Base-by-base conservation (phyloP, 2,888 invertebrate genomes). In the Apoda limacodes region DNA sequence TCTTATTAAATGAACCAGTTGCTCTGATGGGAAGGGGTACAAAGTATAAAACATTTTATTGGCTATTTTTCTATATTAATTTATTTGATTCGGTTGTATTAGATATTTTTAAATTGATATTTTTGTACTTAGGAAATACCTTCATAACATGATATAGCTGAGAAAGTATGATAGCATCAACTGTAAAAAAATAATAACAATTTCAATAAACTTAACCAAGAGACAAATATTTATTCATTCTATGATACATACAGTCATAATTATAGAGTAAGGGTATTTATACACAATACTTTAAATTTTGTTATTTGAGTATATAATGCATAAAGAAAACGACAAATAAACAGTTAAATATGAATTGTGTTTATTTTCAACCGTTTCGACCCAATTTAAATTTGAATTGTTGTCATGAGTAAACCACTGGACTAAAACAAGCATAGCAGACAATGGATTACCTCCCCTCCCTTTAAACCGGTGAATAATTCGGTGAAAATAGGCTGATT, bases 301-400 rank as follows among this genome's bases (percentile, higher is more conserved):
- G 76, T 78, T 80, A 76, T 78, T 78, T 74, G 76, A 71, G 68
- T 69, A 72, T 74, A 69, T 69, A 67, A 74, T 65, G 62, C 71
- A 76, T 76, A 71, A 72, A 75, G 72, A 67, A 74, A 80, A 76
- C 58, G 65, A 76, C 65, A 75, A 76, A 74, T 76, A 75, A 76
- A 78, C 58, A 65, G 65, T 56, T 54, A 55, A 60, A 67, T 70
- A 67, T 39, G 39, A 34, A 35, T 22, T 32, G 34, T 41, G 52
- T 33, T 45, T 57, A 60, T 58, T 55, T 37, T 49, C 54, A 55
- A 17, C 17, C 17, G 5, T 17, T 17, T n/a, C n/a, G n/a, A n/a
- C n/a, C n/a, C n/a, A n/a, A n/a, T n/a, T n/a, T n/a, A n/a, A n/a
- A n/a, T n/a, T n/a, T n/a, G n/a, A n/a, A n/a, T n/a, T n/a, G n/a